phyloP scores from a whole-genome alignment of 2,888 invertebrate species.

The Athalia rosae region DNA sequence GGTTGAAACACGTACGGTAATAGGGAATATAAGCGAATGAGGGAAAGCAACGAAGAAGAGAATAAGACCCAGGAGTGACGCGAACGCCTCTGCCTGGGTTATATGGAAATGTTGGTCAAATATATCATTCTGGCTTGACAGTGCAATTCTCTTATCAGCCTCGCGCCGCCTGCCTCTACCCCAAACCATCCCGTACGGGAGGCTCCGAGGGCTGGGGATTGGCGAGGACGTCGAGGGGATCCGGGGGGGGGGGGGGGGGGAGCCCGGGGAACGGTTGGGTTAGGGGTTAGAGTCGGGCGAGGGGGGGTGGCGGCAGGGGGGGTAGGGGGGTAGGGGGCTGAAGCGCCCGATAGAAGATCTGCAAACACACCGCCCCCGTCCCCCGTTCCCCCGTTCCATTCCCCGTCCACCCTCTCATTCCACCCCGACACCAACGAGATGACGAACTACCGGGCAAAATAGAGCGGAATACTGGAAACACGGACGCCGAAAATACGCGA shows the following conservation, averaged over 20 bases:
- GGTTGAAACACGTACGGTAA: constrained; percentile 53
- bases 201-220: constrained; percentile 57
- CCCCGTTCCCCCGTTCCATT: constrained; percentile 14
- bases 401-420: constrained; percentile 49
- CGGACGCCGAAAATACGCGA: constrained; percentile 64
- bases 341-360: constrained; percentile 70
- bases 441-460: constrained; percentile 70
- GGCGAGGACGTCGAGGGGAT: constrained; percentile 53
- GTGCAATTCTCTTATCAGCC: constrained; percentile 91
- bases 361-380: constrained; percentile 63
- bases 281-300: constrained; percentile 54
- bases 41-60: constrained; percentile 50
- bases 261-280: constrained; percentile 49
- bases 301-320: constrained; percentile 53
- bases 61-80: constrained; percentile 62
- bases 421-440: constrained; percentile 60
- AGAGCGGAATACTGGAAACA: constrained; percentile 67
- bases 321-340: constrained; percentile 58
- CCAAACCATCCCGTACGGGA: constrained; percentile 63
- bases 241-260: constrained; percentile 54
- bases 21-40: constrained; percentile 35
- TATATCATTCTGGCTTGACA: constrained; percentile 93
- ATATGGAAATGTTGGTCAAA: constrained; percentile 92
- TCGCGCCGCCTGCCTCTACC: constrained; percentile 76
- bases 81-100: constrained; percentile 70